Evolutionary conservation across 2,113 vertebrate genomes (phyloP).

Genomic region (Anhinga anhinga): DNA sequence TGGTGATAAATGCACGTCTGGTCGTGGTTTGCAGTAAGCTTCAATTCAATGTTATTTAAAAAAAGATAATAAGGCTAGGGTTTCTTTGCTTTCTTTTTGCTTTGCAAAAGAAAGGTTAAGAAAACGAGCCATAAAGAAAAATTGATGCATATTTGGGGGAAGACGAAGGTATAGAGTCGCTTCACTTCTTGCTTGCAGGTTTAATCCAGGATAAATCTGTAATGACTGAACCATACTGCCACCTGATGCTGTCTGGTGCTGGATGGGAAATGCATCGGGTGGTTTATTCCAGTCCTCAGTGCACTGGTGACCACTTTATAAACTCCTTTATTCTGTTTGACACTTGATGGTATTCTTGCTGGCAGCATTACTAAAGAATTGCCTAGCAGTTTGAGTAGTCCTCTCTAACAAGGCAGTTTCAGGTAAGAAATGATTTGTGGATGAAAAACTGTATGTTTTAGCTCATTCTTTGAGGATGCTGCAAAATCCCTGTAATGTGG

Average conservation of each 20-base stretch:
- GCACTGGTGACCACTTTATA: background rate
- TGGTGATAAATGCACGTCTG: conserved; percentile 13
- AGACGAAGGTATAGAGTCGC: background rate
- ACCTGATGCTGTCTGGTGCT: background rate
- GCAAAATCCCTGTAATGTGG: background rate
- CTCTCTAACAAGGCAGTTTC: background rate
- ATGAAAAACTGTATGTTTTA: background rate
- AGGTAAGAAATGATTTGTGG: background rate
- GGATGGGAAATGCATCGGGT: background rate
- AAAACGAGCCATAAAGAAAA: background rate
- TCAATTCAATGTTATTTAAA: background rate
- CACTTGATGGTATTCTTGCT: background rate
- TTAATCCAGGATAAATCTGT: background rate
- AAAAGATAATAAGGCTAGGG: background rate
- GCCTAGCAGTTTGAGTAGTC: background rate
- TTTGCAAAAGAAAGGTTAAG: background rate
- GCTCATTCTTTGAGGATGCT: background rate
- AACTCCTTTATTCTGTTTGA: background rate
- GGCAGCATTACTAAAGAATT: background rate
- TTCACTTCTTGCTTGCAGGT: background rate
- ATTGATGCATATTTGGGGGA: background rate
- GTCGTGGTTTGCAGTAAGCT: background rate
- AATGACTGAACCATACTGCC: background rate
- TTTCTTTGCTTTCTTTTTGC: background rate
- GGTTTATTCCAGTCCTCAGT: background rate